Base-by-base conservation (phyloP, 2,797 vertebrate genomes). In the Hydrolagus colliei region DNA sequence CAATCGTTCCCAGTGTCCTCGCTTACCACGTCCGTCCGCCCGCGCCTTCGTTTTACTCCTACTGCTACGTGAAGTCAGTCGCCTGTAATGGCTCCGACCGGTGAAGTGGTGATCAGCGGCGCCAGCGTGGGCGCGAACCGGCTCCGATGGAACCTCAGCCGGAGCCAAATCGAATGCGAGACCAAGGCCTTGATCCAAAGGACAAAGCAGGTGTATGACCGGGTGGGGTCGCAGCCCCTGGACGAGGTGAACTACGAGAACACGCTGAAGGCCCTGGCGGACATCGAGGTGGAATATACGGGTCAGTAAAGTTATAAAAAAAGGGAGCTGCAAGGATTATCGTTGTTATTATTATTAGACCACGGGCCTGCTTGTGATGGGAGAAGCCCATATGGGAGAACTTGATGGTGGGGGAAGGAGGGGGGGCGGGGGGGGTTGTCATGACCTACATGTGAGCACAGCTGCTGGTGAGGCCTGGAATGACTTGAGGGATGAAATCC, bases 251-350 rank as follows among this genome's bases (percentile, higher is more conserved):
- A 91, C 86, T 95, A 95, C 0, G 94, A 96, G 74, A 99, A 94
- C 91, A 97, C 96, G 0, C 93, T 99, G 72, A 96, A 97, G 89
- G 95, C 93, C 0, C 92, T 98, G 67, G 96, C 97, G 0, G 96
- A 97, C 0, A 96, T 96, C 86, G 98, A 98, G 88, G 96, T 97
- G 62, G 93, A 97, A 0, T 98, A 99, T 88, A 97, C 97, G 0
- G 97, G 97, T 98, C 65, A 16, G 90, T 14, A 1, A 1, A 0
- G 2, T 10, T 0, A 1, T 11, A 78, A 6, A 11, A 12, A 11
- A 41, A 41, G 41, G 20, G 4, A 9, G 20, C 10, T 72, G 27
- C 82, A 14, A 77, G 73, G 72, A 76, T 75, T 27, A 27, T 27
- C n/a, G 41, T 52, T 52, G 1, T 52, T 52, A 6, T 52, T 52